Conservation (phyloP, 2,113 vertebrate species). For the Coptodon rendalli region DNA sequence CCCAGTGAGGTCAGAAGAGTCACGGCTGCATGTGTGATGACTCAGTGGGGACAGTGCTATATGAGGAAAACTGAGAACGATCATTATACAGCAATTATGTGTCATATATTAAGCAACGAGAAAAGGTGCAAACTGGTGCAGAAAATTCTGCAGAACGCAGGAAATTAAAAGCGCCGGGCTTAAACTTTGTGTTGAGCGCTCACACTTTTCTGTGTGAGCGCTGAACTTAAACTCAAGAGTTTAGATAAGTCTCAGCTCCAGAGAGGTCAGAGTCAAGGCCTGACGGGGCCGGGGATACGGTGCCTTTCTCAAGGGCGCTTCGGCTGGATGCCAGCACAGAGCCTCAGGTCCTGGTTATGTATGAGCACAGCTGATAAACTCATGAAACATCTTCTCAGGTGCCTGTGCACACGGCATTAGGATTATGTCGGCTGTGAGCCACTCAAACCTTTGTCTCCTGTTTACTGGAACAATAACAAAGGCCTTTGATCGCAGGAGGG, state of each 20-base stretch:
- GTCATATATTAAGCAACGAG: not conserved
- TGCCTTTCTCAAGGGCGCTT: not conserved
- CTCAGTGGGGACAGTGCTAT: accelerated
- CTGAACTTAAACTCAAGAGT: not conserved
- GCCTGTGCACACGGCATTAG: not conserved
- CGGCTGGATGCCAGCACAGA: not conserved
- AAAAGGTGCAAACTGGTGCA: not conserved
- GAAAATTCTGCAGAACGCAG: not conserved
- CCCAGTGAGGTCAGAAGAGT: not conserved
- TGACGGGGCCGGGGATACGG: not conserved
- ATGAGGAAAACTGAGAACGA: not conserved
- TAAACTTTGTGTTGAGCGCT: not conserved
- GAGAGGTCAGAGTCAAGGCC: not conserved
- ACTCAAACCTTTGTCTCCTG: constrained; percentile 1
- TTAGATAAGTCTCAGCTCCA: not conserved
- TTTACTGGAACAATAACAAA: not conserved
- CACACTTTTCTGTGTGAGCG: not conserved
- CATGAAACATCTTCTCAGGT: not conserved
- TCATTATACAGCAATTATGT: accelerated
- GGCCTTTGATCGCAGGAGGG: not conserved
- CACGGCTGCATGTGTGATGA: not conserved
- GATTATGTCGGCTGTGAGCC: not conserved
- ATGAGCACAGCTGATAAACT: not conserved
- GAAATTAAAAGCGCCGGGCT: not conserved
- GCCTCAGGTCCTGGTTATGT: not conserved